A percentile compares a stretch with the other conserved stretches of the same genome.
phyloP scores from a whole-genome alignment of 2,888 invertebrate genomes.

The Acanthosepion pharaonis region DNA sequence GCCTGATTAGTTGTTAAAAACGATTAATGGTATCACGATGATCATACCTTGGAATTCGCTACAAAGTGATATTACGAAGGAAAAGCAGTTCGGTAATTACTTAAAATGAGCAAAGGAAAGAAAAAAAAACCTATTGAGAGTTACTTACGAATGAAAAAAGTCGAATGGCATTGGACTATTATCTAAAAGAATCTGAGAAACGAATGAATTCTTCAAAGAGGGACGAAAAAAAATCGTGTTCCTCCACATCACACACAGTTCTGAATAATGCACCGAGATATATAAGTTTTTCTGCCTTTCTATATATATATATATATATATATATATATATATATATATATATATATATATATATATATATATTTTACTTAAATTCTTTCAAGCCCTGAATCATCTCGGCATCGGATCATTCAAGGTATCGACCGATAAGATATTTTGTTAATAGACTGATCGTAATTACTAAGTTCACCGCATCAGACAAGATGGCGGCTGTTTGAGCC shows the following conservation, averaged over 20 bases:
- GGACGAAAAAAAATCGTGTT: background rate
- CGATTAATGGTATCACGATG: background rate
- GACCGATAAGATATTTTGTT: background rate
- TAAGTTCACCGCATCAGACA: background rate
- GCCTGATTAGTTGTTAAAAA: background rate
- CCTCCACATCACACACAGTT: background rate
- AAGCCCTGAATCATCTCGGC: background rate
- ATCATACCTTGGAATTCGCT: conserved; percentile 4
- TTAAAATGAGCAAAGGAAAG: background rate
- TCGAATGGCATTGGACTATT: background rate
- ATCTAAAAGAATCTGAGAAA: background rate
- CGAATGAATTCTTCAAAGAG: conserved; percentile 16
- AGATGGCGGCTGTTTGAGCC: background rate
- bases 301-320: background rate
- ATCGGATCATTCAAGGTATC: background rate
- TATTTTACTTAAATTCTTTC: background rate
- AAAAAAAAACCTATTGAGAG: background rate
- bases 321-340: background rate
- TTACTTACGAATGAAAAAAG: background rate
- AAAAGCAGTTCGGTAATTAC: background rate
- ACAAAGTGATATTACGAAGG: background rate
- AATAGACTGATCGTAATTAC: background rate
- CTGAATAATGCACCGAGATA: background rate
- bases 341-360: background rate
- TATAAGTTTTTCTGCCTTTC: background rate